Evolutionary conservation across 2,888 invertebrate genomes (phyloP), one percentile per base, ranked within the genome.

Genomic region (Clunio marinus): DNA sequence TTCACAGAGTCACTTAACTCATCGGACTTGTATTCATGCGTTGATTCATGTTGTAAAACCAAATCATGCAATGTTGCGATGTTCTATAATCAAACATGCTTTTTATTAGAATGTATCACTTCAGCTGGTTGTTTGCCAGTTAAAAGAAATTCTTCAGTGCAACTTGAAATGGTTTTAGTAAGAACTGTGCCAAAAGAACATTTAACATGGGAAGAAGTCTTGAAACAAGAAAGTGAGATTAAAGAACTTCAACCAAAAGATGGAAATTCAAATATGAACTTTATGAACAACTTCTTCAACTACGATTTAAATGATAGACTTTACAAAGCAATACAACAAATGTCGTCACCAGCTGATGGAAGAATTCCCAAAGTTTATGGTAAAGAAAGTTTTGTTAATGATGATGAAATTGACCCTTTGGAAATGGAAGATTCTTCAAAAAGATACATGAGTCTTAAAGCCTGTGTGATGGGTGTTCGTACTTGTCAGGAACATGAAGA

Each of bases 1-100:
- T 66, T 24, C 32, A 22, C 22, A 15, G 66, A 66, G 17, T 22
- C 35, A 4, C 15, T 15, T 28, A 55, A 51, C 22, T 51, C 46
- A 13, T 46, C 55, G 1, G 55, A 66, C 35, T 46, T 66, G 20
- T n/a, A 28, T 2, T 17, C 13, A 1, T 66, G 66, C 28, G 46
- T 46, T 20, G 55, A n/a, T 10, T 24, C 13, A n/a, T 66, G 66
- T 22, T 66, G 66, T 17, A 66, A 66, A n/a, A 46, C 24, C 13
- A 27, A 22, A 25, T 28, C 57, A n/a, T 68, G 68, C 20, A 68
- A 68, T 37, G 41, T 68, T 1, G 68, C 68, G 1, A 58, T 68
- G 58, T 28, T 37, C 13, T 68, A 68, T 57, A 68, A 68, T 24
- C 20, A 57, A 45, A 68, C 68, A 1, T 68, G 68, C 22, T 68